Evolutionary conservation across 2,888 invertebrate genomes (phyloP), one percentile per base, ranked within the genome.

Genomic region (Teleiodes luculella): DNA sequence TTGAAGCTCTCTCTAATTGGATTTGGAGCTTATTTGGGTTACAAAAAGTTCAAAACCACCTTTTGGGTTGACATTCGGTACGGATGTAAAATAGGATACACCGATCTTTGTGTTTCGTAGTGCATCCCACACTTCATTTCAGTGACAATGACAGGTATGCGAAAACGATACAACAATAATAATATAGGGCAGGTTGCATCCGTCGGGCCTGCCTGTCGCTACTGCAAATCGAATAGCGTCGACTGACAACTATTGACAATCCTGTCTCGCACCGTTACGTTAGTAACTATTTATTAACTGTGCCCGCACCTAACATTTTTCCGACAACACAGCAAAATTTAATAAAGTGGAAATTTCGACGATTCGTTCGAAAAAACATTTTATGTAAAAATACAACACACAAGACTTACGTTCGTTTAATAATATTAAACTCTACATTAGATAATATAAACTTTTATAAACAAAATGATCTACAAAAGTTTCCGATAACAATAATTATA

Each of bases 181-280:
- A 35, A 10, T n/a, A 1, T n/a, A 5, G 13, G n/a, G 35, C 31
- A n/a, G 10, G n/a, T 31, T 48, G 39, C 53, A 53, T 36, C 28
- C 45, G 45, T n/a, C n/a, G n/a, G n/a, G n/a, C n/a, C n/a, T n/a
- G n/a, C n/a, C n/a, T n/a, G n/a, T n/a, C 41, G 33, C 33, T 11
- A 20, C 52, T 36, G 52, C 46, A 45, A 52, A 52, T 52, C 36
- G 28, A 35, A 52, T 46, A 20, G 18, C 14, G 33, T 41, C 46
- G 8, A 46, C 46, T 39, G 36, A 35, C 20, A 20, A 28, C 35
- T 35, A n/a, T 35, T 24, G 24, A 35, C 35, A 11, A 35, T n/a
- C 35, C n/a, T 35, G 4, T 35, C 13, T n/a, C 35, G n/a, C n/a
- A 4, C n/a, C 11, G 31, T 11, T 31, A 31, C 7, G 14, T 45